These are phyloP conservation scores for Mesocricetus auratus DNA, from an alignment of 2,113 vertebrate genomes.

Conservation along the genomic window DNA sequence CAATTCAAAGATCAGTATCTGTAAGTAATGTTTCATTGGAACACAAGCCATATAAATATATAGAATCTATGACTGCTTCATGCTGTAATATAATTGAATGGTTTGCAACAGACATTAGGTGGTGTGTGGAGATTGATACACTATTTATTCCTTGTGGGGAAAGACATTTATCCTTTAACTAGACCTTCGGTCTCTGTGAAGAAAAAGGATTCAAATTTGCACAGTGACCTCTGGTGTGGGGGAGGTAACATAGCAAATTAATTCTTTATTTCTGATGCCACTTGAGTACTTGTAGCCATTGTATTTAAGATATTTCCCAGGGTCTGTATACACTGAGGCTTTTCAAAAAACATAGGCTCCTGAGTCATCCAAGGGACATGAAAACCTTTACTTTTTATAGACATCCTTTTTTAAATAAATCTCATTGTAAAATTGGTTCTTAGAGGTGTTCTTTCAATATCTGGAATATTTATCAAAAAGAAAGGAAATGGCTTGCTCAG, in stretches of 20 bases:
- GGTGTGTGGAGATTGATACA: neutral
- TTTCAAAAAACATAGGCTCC: slow-evolving; percentile 21
- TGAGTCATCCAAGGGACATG: slow-evolving; percentile 1
- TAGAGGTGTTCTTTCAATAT: slow-evolving; percentile 69
- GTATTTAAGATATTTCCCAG: slow-evolving; percentile 13
- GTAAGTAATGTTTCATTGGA: slow-evolving; percentile 41
- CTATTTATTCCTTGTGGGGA: neutral
- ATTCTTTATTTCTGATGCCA: neutral
- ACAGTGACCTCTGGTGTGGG: slow-evolving; percentile 27
- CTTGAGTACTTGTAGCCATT: neutral
- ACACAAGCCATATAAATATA: neutral
- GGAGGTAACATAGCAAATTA: slow-evolving; percentile 16
- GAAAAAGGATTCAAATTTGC: slow-evolving; percentile 5
- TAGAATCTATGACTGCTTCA: neutral
- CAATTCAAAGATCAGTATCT: slow-evolving; percentile 22
- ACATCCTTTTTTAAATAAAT: slow-evolving; percentile 67
- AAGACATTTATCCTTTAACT: slow-evolving; percentile 3
- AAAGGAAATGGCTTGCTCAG: slow-evolving; percentile 73
- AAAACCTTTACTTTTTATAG: slow-evolving; percentile 70
- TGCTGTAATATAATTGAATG: neutral
- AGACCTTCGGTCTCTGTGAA: neutral
- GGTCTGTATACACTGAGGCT: neutral
- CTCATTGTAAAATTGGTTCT: slow-evolving; percentile 57
- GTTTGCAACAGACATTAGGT: neutral
- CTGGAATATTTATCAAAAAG: slow-evolving; percentile 79